Conservation (phyloP, 2,113 vertebrate genomes). For the Panurus biarmicus region DNA sequence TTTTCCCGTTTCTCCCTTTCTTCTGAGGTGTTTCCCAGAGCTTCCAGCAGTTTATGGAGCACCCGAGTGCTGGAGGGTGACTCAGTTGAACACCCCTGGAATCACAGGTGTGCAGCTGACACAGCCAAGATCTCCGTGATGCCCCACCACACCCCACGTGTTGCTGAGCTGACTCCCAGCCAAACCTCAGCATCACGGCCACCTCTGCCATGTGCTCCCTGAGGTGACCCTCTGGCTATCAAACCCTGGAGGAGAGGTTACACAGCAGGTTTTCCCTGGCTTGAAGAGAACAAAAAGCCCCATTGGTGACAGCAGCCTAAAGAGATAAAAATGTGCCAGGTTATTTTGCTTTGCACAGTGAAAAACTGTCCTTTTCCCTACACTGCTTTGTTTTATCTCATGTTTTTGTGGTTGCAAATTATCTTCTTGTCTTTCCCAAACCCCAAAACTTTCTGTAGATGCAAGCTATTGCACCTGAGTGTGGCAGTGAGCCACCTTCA, state of each 20-base stretch:
- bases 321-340: neutral
- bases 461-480: neutral
- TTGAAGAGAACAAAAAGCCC: neutral
- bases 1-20: neutral
- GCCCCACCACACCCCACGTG: accelerated
- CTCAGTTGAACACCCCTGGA: neutral
- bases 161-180: neutral
- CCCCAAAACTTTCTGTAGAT: neutral
- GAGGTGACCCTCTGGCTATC: no score
- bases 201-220: accelerated
- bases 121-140: neutral
- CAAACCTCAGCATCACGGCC: accelerated
- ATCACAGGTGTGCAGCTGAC: neutral
- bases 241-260: neutral
- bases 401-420: neutral
- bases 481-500: neutral
- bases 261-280: neutral
- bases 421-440: neutral
- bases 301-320: neutral
- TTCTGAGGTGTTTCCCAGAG: neutral
- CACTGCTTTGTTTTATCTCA: neutral
- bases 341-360: neutral
- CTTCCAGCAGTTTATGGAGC: neutral
- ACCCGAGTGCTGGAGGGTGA: neutral
- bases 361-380: neutral